These are phyloP conservation scores for Drosophila silvestris DNA, from an alignment of 2,888 invertebrate genomes.

Conservation along the genomic window DNA sequence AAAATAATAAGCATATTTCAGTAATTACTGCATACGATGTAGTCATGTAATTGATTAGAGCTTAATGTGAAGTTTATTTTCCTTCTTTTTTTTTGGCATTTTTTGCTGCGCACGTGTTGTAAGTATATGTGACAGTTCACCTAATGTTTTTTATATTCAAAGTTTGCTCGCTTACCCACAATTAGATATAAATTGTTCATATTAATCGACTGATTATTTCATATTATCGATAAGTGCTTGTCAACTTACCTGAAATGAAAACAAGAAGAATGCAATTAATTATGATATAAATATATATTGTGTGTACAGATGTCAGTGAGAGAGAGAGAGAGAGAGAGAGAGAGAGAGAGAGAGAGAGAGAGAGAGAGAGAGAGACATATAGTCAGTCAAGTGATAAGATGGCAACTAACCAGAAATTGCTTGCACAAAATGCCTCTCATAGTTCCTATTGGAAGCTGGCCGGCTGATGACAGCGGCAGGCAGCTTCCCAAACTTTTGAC, in stretches of 20 bases:
- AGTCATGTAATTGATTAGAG: neutral
- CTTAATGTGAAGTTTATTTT: neutral
- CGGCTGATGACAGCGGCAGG: neutral
- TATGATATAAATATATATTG: neutral
- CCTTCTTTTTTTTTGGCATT: neutral
- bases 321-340: neutral
- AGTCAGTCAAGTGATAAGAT: neutral
- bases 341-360: neutral
- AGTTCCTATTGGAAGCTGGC: constrained; percentile 1
- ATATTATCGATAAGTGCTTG: neutral
- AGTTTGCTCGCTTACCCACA: constrained; percentile 51
- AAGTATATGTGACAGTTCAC: neutral
- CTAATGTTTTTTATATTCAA: constrained; percentile 5
- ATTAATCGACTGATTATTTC: constrained; percentile 4
- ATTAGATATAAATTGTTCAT: neutral
- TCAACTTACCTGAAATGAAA: constrained; percentile 69
- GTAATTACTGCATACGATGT: neutral
- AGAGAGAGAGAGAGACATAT: neutral
- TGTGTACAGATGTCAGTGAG: neutral
- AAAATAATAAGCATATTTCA: neutral
- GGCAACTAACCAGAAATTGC: constrained; percentile 48
- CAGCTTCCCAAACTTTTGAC: constrained; percentile 6
- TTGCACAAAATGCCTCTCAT: constrained; percentile 50
- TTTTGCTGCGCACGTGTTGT: neutral
- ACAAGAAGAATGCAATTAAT: constrained; percentile 11